These are phyloP conservation scores for Balaeniceps rex DNA, from an alignment of 2,113 vertebrate genomes.

Conservation along the genomic window DNA sequence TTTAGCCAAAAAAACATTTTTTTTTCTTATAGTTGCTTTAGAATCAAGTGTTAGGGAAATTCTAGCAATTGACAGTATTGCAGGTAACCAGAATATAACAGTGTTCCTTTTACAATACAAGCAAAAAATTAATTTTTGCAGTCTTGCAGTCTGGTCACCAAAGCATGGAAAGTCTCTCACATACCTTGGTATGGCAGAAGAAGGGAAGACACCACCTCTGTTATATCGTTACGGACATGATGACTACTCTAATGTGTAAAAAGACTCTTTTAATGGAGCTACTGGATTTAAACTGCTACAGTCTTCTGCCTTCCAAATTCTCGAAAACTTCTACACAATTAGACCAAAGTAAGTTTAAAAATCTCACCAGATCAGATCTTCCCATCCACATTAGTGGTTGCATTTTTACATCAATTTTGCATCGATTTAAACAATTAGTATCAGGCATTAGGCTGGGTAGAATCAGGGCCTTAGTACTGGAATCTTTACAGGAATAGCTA, in stretches of 20 bases:
- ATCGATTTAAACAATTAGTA: not conserved
- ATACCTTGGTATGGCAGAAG: not conserved
- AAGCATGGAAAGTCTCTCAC: not conserved
- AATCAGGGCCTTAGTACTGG: not conserved
- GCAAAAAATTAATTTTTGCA: not conserved
- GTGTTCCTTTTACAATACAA: not conserved
- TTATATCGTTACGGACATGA: not conserved
- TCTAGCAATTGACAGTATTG: not conserved
- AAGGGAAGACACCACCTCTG: not conserved
- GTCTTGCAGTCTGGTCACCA: not conserved
- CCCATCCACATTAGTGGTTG: not conserved
- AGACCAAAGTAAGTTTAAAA: not conserved
- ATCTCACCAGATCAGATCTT: not conserved
- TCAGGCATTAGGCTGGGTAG: not conserved
- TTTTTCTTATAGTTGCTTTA: not conserved
- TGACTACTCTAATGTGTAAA: not conserved
- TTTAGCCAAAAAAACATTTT: not conserved
- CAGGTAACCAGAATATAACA: not conserved
- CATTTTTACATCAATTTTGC: not conserved
- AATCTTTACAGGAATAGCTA: not conserved
- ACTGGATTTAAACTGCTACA: not conserved
- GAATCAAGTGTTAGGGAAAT: not conserved
- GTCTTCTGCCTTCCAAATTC: not conserved
- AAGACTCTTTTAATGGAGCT: not conserved
- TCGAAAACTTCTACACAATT: not conserved